Conservation (phyloP, 2,113 vertebrate genomes). For the Campylomormyrus numenius region DNA sequence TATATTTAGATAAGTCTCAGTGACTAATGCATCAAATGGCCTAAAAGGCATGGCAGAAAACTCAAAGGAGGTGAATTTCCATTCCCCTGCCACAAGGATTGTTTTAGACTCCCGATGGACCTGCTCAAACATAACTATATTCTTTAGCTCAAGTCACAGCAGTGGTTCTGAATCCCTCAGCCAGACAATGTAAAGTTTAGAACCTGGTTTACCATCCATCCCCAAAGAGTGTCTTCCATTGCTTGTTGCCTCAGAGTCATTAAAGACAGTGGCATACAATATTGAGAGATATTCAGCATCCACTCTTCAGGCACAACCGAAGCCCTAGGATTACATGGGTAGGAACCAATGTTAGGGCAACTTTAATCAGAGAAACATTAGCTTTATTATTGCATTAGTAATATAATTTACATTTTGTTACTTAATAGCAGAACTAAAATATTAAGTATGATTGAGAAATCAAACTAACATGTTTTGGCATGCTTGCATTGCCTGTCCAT, state of each 20-base stretch:
- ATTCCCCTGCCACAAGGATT: neutral
- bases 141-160: neutral
- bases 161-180: neutral
- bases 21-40: neutral
- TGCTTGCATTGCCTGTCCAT: too few species aligned
- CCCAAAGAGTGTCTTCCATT: neutral
- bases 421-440: neutral
- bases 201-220: neutral
- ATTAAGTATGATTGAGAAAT: too few species aligned
- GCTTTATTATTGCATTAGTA: neutral
- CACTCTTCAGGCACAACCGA: neutral
- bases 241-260: neutral
- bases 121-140: neutral
- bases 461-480: too few species aligned
- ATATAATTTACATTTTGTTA: neutral
- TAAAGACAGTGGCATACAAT: neutral
- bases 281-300: neutral
- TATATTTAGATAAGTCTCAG: neutral
- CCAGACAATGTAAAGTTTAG: neutral
- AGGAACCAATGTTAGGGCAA: neutral
- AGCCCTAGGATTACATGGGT: neutral
- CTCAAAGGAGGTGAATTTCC: neutral
- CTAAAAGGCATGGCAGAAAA: neutral
- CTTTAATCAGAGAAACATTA: neutral
- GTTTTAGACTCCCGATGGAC: neutral